Evolutionary conservation across 2,113 vertebrate genomes (phyloP).

Genomic region (Brachyhypopomus occidentalis): DNA sequence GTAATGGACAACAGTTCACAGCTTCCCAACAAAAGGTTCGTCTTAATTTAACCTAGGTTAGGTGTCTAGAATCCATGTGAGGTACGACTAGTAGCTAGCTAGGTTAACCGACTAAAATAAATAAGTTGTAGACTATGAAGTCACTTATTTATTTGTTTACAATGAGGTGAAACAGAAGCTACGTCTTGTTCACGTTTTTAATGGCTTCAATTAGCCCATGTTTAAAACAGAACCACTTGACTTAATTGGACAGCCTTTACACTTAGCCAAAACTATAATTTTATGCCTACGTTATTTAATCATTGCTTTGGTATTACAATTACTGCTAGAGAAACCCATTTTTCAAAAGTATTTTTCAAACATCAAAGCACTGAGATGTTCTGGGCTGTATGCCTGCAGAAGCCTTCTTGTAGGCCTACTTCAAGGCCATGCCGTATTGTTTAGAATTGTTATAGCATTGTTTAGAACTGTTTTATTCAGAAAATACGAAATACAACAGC

Average conservation of each 20-base stretch:
- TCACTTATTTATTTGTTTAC: no score
- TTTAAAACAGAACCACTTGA: no score
- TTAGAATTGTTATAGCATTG: not conserved
- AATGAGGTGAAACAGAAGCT: no score
- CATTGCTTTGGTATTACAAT: not conserved
- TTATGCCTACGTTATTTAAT: not conserved
- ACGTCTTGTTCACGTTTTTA: no score
- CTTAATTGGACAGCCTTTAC: no score
- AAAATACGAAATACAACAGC: not conserved
- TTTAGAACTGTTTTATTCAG: not conserved
- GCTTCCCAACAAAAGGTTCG: no score
- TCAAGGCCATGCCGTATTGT: conserved; percentile 1
- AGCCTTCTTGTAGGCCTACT: not conserved
- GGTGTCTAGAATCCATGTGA: no score
- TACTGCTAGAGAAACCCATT: not conserved
- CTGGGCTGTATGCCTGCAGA: not conserved
- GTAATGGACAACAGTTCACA: not conserved
- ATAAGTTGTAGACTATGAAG: no score
- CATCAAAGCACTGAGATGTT: not conserved
- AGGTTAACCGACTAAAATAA: no score
- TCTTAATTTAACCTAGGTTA: no score
- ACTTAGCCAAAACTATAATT: not conserved
- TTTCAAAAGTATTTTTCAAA: conserved; percentile 1
- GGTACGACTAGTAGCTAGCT: no score
- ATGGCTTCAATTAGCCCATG: no score